phyloP scores from a whole-genome alignment of 2,888 invertebrate genomes.

The Cataglyphis albicans region DNA sequence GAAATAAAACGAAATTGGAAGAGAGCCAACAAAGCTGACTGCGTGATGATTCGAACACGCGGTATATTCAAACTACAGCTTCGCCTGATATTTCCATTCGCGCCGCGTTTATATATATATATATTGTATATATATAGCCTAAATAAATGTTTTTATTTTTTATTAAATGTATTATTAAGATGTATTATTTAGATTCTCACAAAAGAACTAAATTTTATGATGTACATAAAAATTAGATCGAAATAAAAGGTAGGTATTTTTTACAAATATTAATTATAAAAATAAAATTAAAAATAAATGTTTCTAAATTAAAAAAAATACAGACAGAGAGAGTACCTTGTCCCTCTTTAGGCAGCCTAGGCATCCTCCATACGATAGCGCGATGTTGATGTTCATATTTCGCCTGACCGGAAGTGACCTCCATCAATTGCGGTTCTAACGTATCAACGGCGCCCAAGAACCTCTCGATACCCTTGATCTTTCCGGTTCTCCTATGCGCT shows the following conservation, averaged over 20 bases:
- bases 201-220: background rate
- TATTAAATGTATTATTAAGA: background rate
- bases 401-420: constrained; percentile 98
- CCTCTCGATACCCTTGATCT: constrained; percentile 96
- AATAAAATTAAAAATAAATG: background rate
- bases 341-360: constrained; percentile 98
- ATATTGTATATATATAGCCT: too few relatives aligned
- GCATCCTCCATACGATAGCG: constrained; percentile 99
- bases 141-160: background rate
- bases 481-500: constrained; percentile 91
- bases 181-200: background rate
- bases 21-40: constrained; percentile 22
- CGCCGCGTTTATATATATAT: background rate
- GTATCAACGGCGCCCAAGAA: constrained; percentile 96
- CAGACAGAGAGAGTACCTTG: constrained; percentile 91
- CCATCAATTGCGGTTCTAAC: constrained; percentile 96
- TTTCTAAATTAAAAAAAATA: background rate
- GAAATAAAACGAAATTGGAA: constrained; percentile 68
- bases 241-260: background rate
- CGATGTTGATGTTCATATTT: constrained; percentile 99
- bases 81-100: background rate
- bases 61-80: constrained; percentile 19
- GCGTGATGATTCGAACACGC: constrained; percentile 4
- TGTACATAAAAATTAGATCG: too few relatives aligned
- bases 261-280: background rate